phyloP scores from a whole-genome alignment of 2,113 vertebrate genomes.

The Cervus canadensis region DNA sequence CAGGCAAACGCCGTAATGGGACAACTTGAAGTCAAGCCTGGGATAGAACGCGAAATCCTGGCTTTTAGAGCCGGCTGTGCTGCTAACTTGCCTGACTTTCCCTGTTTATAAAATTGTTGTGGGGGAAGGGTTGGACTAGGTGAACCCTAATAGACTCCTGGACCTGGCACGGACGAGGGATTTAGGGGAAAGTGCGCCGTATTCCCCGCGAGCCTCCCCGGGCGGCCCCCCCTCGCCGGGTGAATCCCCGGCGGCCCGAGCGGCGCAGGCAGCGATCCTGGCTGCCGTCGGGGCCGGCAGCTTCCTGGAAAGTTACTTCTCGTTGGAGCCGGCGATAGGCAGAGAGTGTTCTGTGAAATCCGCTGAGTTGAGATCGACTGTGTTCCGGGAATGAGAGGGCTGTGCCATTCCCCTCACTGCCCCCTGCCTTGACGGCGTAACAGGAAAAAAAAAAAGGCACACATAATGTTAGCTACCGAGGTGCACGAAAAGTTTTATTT shows the following conservation, averaged over 20 bases:
- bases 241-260: conserved; percentile 28
- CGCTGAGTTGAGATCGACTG: conserved; percentile 63
- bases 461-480: conserved; percentile 55
- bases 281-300: conserved; percentile 46
- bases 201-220: background rate
- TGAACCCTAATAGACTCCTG: background rate
- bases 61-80: background rate
- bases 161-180: background rate
- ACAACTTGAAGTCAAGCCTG: background rate
- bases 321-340: conserved; percentile 72
- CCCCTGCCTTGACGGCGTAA: conserved; percentile 58
- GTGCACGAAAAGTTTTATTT: conserved; percentile 51
- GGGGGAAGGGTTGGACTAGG: background rate
- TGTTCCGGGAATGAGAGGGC: conserved; percentile 76
- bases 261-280: background rate
- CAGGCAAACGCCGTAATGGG: background rate
- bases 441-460: conserved; percentile 32
- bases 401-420: conserved; percentile 65
- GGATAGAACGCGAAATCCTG: background rate
- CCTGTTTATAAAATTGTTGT: background rate
- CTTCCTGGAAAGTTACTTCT: conserved; percentile 83
- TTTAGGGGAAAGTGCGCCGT: conserved; percentile 35
- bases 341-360: conserved; percentile 79
- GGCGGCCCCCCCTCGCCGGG: background rate
- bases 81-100: background rate